Base-by-base conservation (phyloP, 2,113 vertebrate species). In the Callorhinus ursinus region DNA sequence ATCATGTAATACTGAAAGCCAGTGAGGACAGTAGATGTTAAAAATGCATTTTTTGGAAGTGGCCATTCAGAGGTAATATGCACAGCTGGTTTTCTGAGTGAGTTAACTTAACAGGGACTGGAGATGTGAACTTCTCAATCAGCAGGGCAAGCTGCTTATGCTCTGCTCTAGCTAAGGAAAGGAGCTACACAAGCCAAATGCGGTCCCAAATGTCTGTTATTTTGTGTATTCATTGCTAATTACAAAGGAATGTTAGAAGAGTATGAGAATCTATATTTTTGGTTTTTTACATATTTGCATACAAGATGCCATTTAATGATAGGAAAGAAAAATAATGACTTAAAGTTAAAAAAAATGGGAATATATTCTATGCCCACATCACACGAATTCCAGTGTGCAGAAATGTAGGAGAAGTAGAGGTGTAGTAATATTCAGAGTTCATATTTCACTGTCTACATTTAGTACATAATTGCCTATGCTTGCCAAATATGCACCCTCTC, bases 11-110 rank as follows among this genome's bases (percentile, higher is more conserved):
- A 90, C 61, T 93, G 74, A 97, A 79, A 96, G 55, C 1, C 19
- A 65, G 2, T 89, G 91, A 61, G 51, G 36, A 51, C 36, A 69
- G 33, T 31, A 65, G 83, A 5, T 97, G 55, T 77, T 81, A 91
- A 95, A 96, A 97, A 89, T 36, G 26, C n/a, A 10, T 19, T 77
- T 57, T 22, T 95, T 7, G 89, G 82, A 97, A 72, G 21, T 91
- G 28, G 21, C n/a, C 51, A 76, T 82, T 97, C 36, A 91, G 12
- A 93, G 53, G 42, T 88, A 36, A 63, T 5, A 63, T 16, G n/a
- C 22, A 89, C 90, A 95, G 42, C 55, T 93, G 31, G 95, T 57
- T 77, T 96, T 93, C 53, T 91, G 87, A 65, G 33, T 88, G 71
- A 53, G 26, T 67, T 69, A 51, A 49, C 79, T 67, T 69, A 51